Evolutionary conservation across 2,797 vertebrate genomes (phyloP), one percentile per base, ranked within the genome.

Genomic region (Tragelaphus oryx): DNA sequence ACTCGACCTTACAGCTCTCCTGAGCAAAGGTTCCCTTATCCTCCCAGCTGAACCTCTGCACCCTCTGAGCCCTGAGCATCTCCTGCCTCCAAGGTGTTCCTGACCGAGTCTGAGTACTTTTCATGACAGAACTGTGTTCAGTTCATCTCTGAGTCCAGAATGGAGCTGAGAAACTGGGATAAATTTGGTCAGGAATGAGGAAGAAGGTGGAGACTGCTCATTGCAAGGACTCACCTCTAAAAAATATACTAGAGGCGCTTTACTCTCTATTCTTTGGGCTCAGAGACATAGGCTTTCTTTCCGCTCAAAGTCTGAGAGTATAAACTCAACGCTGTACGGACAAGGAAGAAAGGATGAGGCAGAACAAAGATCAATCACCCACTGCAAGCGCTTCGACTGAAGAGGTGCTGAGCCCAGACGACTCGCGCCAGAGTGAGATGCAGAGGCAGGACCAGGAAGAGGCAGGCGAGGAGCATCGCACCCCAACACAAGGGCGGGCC

Each of bases 361-460:
- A 8, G 1, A 8, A 4, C 0, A 6, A 44, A 75, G 41, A 30
- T 24, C 48, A 8, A 0, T 0, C 8, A n/a, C 0, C 6, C n/a
- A 10, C 17, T 5, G 50, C 20, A 9, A 0, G 1, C 0, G 24
- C 28, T 28, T 46, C 13, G 12, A 1, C 3, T 1, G 13, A 30
- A 26, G 17, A 6, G 28, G 12, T 9, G 11, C 22, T 3, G n/a
- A 9, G 33, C 14, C 12, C 37, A 0, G 60, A 18, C 18, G 8
- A 8, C 0, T 1, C 2, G 3, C 0, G 7, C 5, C 55, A 0
- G 26, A 80, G 24, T 14, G 41, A 41, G 17, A 20, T 1, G 0
- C 33, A 1, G 4, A 18, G 22, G 30, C 4, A 14, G 33, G 33
- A 37, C 33, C 65, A 68, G 65, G n/a, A 18, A 37, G 18, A 68